Evolutionary conservation across 2,113 vertebrate genomes (phyloP), one percentile per base, ranked within the genome.

Genomic region (Pogona vitticeps): DNA sequence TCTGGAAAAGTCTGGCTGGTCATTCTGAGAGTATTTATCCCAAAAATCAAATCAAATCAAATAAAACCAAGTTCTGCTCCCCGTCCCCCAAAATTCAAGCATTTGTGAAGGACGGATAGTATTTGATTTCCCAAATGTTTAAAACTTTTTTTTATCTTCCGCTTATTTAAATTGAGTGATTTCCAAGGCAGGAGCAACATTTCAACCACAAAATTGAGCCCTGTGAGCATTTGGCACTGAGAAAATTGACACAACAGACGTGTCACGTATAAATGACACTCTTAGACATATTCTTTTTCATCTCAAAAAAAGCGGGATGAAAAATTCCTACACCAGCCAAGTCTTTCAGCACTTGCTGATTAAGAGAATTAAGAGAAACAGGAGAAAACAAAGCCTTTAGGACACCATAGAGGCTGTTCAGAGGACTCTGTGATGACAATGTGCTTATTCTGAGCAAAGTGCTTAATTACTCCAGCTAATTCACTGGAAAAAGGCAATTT

Each of bases 391-490:
- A n/a, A 12, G 14, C 70, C 85, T 86, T 86, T 52, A 70, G 31
- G 21, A 28, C 18, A 73, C 7, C 31, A 58, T 52, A 56, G n/a
- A n/a, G 71, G 56, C 56, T 71, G 20, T 28, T 33, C 10, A 36
- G 6, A 81, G 40, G 58, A 75, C 63, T 31, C 33, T 33, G 73
- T 4, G 31, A 56, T 65, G 15, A 33, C 70, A 80, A 52, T 73
- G 63, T 81, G 77, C 20, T 86, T 73, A 81, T 31, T 28, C 58
- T 6, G 17, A 75, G 40, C 78, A 75, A 67, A 81, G 28, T 67
- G 78, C 40, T 80, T 80, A 80, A 80, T 86, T 86, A 46, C 31
- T 31, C 70, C 28, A 59, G 38, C 78, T 81, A 81, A 80, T 81
- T 38, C 59, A 36, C 38, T 65, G 70, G n/a, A 81, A 80, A 10